A percentile compares a stretch with the other conserved stretches of the same genome.
Conservation (phyloP, 2,888 invertebrate species). For the Caenorhabditis sp. region DNA sequence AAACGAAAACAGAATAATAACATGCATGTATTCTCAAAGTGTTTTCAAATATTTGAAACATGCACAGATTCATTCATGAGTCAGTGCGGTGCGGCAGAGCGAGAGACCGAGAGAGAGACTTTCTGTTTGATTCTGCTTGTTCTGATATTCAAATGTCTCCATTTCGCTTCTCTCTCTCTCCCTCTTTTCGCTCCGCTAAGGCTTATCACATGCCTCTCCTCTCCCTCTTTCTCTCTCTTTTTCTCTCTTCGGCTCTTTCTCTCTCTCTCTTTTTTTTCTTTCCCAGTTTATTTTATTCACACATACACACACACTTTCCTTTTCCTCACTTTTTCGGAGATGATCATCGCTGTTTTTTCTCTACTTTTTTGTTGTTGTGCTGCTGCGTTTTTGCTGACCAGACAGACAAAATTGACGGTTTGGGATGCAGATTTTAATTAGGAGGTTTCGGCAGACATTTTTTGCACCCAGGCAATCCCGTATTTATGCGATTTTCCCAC, state of each 20-base stretch:
- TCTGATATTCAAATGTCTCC: conserved; percentile 14
- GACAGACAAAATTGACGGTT: no score
- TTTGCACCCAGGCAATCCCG: no score
- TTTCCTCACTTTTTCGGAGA: conserved; percentile 2
- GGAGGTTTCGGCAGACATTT: no score
- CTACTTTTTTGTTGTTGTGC: background rate
- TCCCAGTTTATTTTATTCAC: conserved; percentile 1
- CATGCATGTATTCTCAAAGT: no score
- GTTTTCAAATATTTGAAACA: conserved; percentile 2
- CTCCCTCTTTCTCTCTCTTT: background rate
- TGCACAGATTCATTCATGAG: background rate
- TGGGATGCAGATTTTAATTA: no score
- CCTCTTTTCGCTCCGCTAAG: conserved; percentile 7
- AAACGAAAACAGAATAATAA: background rate
- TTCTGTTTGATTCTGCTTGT: no score
- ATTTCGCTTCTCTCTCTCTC: conserved; percentile 15
- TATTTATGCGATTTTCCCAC: no score
- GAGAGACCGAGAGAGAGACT: no score
- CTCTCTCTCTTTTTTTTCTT: conserved; percentile 14
- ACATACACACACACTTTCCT: background rate
- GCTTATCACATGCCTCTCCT: conserved; percentile 42
- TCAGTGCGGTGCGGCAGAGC: no score
- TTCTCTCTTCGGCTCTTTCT: conserved; percentile 3
- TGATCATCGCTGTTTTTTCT: background rate
- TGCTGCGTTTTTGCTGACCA: no score